Base-by-base conservation (phyloP, 2,113 vertebrate genomes). In the Alouatta palliata region DNA sequence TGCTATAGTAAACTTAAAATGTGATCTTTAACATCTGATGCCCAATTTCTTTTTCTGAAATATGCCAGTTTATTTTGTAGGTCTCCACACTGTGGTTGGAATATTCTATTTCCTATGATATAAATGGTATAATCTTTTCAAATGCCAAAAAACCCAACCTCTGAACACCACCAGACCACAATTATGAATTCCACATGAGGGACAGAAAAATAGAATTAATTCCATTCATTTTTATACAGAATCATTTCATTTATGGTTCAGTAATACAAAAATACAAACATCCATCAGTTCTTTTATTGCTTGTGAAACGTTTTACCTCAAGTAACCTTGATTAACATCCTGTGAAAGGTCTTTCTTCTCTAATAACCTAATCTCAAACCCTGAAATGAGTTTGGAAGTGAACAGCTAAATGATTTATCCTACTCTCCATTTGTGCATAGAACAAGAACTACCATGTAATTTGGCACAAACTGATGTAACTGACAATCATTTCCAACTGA, bases 1-100 rank as follows among this genome's bases (percentile, higher is more conserved):
- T 85, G 81, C 45, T 71, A 43, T 71, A 80, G 66, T 56, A 96
- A 97, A 93, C 64, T 61, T 93, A 91, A 96, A 94, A 97, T 83
- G 40, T 90, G 58, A 91, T 79, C 81, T 87, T 37, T 96, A 95
- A 92, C 37, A 95, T 27, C 70, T 56, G n/a, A 32, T 87, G 79
- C 21, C 54, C 32, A 83, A 76, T 94, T 95, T 92, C 40, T 83
- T 96, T 90, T 92, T 52, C 45, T 85, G 88, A 97, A 90, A 87
- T 16, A 84, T 35, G 52, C 43, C 52, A 80, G 40, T n/a, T 96
- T 94, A 76, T 58, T 94, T 97, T 79, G 82, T 64, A 88, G 61
- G 54, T 80, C 79, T 89, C 47, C 11, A 91, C 6, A 70, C 10
- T 87, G 32, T 76, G 56, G 37, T 19, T 96, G 47, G 35, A 64